Base-by-base conservation (phyloP, 2,888 invertebrate genomes). In the Branchellion lobata region DNA sequence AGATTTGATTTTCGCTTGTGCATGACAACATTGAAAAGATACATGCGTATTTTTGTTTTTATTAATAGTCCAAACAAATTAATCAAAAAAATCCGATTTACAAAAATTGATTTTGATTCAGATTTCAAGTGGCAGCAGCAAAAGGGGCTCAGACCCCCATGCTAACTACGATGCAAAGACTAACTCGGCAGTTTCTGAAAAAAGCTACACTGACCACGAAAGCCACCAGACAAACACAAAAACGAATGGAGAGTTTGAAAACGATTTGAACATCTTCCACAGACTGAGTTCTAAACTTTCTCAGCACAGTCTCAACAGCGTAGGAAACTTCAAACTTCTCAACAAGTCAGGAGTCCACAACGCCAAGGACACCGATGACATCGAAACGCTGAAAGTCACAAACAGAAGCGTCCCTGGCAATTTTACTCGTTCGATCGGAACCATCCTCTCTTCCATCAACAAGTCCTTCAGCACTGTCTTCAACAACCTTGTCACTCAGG, bases 201-300 rank as follows among this genome's bases (percentile, higher is more conserved):
- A 40, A 40, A 40, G 40, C 40, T n/a, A n/a, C n/a, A n/a, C n/a
- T n/a, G n/a, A n/a, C n/a, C n/a, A n/a, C n/a, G n/a, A n/a, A n/a
- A n/a, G n/a, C n/a, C n/a, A n/a, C n/a, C 5, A 40, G 14, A 40
- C 5, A 5, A 40, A 14, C 40, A 8, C 14, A 8, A 14, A 40
- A 40, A 40, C 14, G 40, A 5, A 40, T 40, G 14, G 14, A 40
- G 21, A 57, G 5, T 24, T 57, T 57, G n/a, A 24, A 24, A 57
- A 57, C 24, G 24, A 18, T 5, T 57, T n/a, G 5, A 57, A 57
- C 3, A 18, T 47, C 8, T 47, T 47, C 87, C 82, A 89, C 88
- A 36, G n/a, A 33, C 57, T 68, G 24, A 29, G 65, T 1, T 36
- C 74, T 24, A 34, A 47, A 29, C 31, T 40, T 76, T 34, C 69